These are phyloP conservation scores for Palaemon carinicauda DNA, from an alignment of 1,140 invertebrate species.

Conservation along the genomic window DNA sequence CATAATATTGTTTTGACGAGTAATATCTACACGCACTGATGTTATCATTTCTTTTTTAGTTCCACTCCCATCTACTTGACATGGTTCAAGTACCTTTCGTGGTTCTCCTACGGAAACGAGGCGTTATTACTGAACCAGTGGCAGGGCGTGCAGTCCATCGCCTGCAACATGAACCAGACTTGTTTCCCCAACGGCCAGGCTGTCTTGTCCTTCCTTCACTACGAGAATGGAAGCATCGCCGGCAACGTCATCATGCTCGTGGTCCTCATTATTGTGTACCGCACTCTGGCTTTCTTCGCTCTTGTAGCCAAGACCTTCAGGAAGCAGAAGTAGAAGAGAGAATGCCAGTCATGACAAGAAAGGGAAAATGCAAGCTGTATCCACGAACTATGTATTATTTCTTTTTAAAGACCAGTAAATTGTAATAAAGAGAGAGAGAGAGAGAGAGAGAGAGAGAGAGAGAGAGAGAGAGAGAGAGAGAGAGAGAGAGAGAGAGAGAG, in stretches of 20 bases:
- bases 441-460: too few species aligned
- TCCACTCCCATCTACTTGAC: conserved; percentile 36
- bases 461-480: too few species aligned
- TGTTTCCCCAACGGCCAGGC: conserved; percentile 33
- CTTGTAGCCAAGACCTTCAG: conserved; percentile 41
- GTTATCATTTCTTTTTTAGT: background rate
- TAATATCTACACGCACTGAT: background rate
- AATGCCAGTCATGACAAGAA: too few species aligned
- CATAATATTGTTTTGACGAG: background rate
- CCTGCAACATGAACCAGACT: conserved; percentile 35
- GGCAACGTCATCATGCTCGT: conserved; percentile 5
- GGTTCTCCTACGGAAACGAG: conserved; percentile 53
- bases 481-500: too few species aligned
- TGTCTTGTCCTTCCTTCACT: conserved; percentile 48
- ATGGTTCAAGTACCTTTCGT: conserved; percentile 50
- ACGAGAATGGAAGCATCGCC: conserved; percentile 12
- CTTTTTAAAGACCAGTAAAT: too few species aligned
- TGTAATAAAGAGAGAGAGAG: too few species aligned
- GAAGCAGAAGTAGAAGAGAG: conserved; percentile 14
- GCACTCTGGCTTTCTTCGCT: conserved; percentile 18
- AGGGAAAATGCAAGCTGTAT: too few species aligned
- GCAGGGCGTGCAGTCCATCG: conserved; percentile 30
- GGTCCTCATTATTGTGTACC: conserved; percentile 10
- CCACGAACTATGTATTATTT: too few species aligned
- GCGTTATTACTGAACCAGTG: conserved; percentile 47